These are phyloP conservation scores for Cyphotilapia sp. DNA, from an alignment of 2,113 vertebrate species.

Conservation along the genomic window DNA sequence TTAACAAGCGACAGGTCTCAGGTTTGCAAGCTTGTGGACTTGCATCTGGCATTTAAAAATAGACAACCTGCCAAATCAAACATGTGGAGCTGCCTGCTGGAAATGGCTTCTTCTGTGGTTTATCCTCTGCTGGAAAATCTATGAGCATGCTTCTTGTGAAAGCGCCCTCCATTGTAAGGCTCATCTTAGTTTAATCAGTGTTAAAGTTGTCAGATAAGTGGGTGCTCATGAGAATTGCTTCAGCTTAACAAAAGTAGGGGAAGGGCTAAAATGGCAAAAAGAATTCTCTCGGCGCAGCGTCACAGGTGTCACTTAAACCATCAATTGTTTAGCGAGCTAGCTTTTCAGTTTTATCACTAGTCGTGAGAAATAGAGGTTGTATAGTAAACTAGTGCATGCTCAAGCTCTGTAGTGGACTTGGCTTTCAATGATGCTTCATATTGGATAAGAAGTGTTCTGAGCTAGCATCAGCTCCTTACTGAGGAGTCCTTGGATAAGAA, in stretches of 20 bases:
- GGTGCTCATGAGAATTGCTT: not conserved
- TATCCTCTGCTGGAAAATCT: not conserved
- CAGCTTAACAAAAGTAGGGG: not conserved
- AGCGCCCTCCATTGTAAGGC: not conserved
- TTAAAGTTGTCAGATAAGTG: not conserved
- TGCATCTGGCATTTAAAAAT: not conserved
- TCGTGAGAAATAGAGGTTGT: not conserved
- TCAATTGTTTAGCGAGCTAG: not conserved
- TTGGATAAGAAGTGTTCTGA: not conserved
- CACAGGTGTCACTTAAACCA: not conserved
- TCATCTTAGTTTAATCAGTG: not conserved
- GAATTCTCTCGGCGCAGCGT: no score
- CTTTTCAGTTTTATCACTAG: not conserved
- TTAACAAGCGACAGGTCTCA: not conserved
- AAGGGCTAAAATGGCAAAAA: not conserved
- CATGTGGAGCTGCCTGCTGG: not conserved
- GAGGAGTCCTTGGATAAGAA: not conserved
- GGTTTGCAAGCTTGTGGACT: not conserved
- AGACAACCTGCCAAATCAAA: not conserved
- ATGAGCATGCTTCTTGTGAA: not conserved
- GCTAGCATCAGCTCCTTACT: no score
- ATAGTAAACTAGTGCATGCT: not conserved
- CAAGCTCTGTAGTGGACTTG: not conserved
- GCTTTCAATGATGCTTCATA: not conserved
- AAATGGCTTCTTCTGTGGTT: not conserved